These are phyloP conservation scores for Sogatella furcifera DNA, from an alignment of 1,140 invertebrate species.

Conservation along the genomic window DNA sequence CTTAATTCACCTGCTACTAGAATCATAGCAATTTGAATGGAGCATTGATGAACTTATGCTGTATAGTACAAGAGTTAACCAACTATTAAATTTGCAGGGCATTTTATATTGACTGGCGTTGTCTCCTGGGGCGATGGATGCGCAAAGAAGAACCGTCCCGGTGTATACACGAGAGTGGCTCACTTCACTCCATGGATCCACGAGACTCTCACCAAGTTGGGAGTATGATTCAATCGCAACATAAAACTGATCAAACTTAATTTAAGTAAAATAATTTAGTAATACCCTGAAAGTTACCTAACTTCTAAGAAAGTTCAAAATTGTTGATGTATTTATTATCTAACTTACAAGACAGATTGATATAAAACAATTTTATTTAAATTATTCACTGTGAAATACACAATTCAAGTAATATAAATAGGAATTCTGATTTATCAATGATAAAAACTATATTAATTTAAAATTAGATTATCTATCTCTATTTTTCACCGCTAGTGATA, in stretches of 20 bases:
- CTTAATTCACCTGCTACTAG: no score
- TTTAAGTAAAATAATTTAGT: neutral
- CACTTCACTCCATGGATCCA: constrained; percentile 47
- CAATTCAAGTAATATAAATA: no score
- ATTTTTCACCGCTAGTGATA: no score
- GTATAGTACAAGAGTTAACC: neutral
- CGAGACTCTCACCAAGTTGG: constrained; percentile 16
- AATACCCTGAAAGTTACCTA: neutral
- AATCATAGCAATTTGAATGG: no score
- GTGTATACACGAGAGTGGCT: constrained; percentile 56
- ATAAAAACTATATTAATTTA: no score
- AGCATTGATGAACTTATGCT: no score
- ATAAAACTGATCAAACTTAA: neutral
- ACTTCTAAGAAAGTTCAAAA: neutral
- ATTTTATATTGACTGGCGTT: constrained; percentile 40
- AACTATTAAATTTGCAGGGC: constrained; percentile 25
- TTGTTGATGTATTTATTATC: no score
- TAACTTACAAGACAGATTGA: no score
- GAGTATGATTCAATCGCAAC: neutral
- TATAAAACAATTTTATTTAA: no score
- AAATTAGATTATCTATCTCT: no score
- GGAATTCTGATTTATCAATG: no score
- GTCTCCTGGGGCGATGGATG: constrained; percentile 64
- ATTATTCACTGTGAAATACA: no score
- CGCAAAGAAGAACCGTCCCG: constrained; percentile 47